Percentiles rank a stretch among this genome's conserved stretches.
Evolutionary conservation across 2,888 invertebrate genomes (phyloP).

Genomic region (Trachelus troglodyta): DNA sequence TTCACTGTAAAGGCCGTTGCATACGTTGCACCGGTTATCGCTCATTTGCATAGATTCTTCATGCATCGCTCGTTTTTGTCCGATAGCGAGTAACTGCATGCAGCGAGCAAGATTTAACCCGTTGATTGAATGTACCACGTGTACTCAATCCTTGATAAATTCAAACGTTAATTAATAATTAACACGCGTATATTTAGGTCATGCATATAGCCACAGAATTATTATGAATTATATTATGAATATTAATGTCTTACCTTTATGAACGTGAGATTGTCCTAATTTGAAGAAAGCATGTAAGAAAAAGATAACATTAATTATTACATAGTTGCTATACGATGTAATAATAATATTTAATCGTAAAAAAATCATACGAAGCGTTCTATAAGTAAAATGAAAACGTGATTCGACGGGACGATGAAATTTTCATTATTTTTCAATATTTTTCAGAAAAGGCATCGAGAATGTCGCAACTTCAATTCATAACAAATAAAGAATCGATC

Average conservation of each 20-base stretch:
- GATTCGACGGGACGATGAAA: neutral
- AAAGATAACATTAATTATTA: conserved; percentile 26
- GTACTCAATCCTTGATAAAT: neutral
- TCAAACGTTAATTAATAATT: neutral
- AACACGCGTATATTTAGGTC: neutral
- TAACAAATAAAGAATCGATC: neutral
- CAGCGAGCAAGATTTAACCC: conserved; percentile 10
- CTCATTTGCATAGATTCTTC: conserved; percentile 29
- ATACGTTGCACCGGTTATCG: conserved; percentile 18
- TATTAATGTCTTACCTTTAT: conserved; percentile 72
- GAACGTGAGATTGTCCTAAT: conserved; percentile 78
- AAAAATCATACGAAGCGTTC: neutral
- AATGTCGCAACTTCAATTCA: too few relatives aligned
- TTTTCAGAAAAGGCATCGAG: too few relatives aligned
- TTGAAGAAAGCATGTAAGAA: conserved; percentile 9
- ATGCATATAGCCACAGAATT: neutral
- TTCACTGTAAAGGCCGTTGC: conserved; percentile 9
- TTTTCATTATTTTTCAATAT: too few relatives aligned
- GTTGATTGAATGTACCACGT: conserved; percentile 22
- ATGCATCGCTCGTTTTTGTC: conserved; percentile 11
- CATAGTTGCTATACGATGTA: neutral
- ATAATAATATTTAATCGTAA: too few relatives aligned
- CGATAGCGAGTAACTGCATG: conserved; percentile 15
- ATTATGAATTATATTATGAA: neutral
- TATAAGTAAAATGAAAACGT: neutral